These are phyloP conservation scores for Pomatorhinus ruficollis DNA, from an alignment of 2,113 vertebrate species.

Conservation along the genomic window DNA sequence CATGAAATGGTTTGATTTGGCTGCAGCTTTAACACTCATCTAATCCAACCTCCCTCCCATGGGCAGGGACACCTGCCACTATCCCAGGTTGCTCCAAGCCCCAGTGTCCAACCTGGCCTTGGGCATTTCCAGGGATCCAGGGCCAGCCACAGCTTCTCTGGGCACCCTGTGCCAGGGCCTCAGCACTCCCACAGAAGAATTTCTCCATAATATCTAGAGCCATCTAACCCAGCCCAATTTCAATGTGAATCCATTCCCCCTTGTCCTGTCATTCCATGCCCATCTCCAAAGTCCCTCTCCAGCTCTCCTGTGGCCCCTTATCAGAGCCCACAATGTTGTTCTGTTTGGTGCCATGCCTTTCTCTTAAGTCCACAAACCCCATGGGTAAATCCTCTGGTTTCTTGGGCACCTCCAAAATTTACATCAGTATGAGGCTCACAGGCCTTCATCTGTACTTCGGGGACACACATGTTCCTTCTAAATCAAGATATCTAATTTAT, in stretches of 20 bases:
- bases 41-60: neutral
- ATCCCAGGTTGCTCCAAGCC: fast-evolving
- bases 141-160: neutral
- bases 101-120: fast-evolving
- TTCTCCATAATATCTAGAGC: neutral
- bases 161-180: neutral
- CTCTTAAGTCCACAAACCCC: neutral
- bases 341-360: neutral
- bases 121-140: neutral
- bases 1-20: neutral
- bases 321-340: fast-evolving
- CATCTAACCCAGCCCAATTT: neutral
- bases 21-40: neutral
- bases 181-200: fast-evolving
- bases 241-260: neutral
- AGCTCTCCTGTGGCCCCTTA: neutral
- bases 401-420: neutral
- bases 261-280: neutral
- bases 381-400: neutral
- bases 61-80: neutral
- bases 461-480: neutral
- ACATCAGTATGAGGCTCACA: neutral
- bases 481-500: neutral
- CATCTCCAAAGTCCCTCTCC: neutral
- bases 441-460: neutral